Base-by-base conservation (phyloP, 2,888 invertebrate genomes). In the Harpalus rufipes region DNA sequence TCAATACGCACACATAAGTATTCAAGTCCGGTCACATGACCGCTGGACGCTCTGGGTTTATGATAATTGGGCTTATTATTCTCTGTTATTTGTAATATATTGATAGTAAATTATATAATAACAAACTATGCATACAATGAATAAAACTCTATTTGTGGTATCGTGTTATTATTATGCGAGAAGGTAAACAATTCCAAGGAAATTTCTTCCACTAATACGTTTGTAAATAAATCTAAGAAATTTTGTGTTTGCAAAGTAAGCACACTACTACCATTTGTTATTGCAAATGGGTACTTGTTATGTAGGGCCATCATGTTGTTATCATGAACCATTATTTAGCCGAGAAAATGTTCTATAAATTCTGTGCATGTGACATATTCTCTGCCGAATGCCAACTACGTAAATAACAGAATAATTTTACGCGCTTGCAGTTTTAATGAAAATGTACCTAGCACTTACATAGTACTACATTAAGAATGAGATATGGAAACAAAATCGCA, bases 241-340 rank as follows among this genome's bases (percentile, higher is more conserved):
- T 68, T 68, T 68, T 14, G 10, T 12, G 10, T 32, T 25, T 39
- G 12, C 63, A 25, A 25, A 63, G 63, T 63, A 63, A 63, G 21
- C 25, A 21, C 39, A 12, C 68, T 7, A 68, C 68, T 14, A 65
- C 12, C 65, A 65, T 65, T 65, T 39, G 65, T 32, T 65, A 65
- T 32, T 8, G 39, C n/a, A 65, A 25, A 65, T 65, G 39, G 39
- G 10, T 68, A 68, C 39, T 39, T 68, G 65, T 65, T 65, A 39
- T 68, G 68, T 68, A 68, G 32, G 68, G 32, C 68, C 32, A 68
- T 68, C 39, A 39, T 68, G 68, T 68, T 39, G 12, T 68, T 68
- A 68, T 68, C 68, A 68, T 68, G 68, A 32, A 68, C 68, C 68
- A 68, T 68, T 68, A 68, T 39, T 68, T 14, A 68, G 8, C n/a